Conservation (phyloP, 2,888 invertebrate genomes). For the Cephus sareptanus region DNA sequence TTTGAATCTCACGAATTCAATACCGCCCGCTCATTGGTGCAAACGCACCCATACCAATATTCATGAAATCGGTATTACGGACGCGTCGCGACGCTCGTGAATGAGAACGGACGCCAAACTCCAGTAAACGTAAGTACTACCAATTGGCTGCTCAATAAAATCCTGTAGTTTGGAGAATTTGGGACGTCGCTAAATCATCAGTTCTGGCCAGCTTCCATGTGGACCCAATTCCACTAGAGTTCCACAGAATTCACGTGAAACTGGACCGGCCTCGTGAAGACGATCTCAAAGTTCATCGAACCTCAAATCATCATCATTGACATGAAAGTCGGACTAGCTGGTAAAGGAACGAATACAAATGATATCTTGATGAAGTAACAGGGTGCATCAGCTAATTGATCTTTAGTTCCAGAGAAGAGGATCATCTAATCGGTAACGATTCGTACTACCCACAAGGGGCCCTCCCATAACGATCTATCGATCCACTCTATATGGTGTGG, state of each 20-base stretch:
- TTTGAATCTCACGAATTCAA: neutral
- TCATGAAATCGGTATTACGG: neutral
- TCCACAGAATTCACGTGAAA: neutral
- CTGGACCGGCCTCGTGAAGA: neutral
- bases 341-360: constrained; percentile 12
- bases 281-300: constrained; percentile 11
- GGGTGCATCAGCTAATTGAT: constrained; percentile 29
- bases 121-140: neutral
- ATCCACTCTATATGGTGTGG: neutral
- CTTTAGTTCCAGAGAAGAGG: constrained; percentile 10
- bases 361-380: constrained; percentile 18
- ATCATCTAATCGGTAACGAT: neutral
- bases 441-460: neutral
- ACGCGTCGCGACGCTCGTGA: neutral
- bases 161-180: neutral
- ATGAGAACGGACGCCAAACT: neutral
- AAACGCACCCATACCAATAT: neutral
- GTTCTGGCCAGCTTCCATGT: neutral
- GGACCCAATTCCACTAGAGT: neutral
- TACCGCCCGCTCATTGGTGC: neutral
- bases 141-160: neutral
- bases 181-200: neutral
- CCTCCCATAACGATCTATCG: neutral
- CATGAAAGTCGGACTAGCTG: neutral
- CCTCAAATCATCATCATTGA: constrained; percentile 5